A percentile compares a stretch with the other conserved stretches of the same genome.
phyloP scores from a whole-genome alignment of 2,888 invertebrate genomes.

The Latrodectus elegans region DNA sequence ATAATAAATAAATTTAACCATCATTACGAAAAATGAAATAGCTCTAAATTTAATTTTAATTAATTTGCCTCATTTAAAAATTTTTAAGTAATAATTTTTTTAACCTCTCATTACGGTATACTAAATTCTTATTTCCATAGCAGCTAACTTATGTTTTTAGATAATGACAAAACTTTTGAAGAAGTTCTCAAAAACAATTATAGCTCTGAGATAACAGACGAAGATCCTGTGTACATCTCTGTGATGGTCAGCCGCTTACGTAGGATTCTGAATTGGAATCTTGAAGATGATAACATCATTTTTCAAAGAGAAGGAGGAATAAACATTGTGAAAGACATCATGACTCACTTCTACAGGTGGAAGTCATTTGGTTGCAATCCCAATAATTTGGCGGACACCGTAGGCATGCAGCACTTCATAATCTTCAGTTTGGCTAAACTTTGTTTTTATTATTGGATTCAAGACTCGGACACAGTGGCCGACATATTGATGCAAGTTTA shows the following conservation, averaged over 20 bases:
- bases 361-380: background rate
- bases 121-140: background rate
- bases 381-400: constrained; percentile 6
- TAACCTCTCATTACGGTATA: too few relatives aligned
- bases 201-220: background rate
- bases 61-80: too few relatives aligned
- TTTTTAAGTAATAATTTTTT: too few relatives aligned
- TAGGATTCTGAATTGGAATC: constrained; percentile 40
- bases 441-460: constrained; percentile 50
- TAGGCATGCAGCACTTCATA: constrained; percentile 38
- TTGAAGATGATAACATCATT: constrained; percentile 5
- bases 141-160: constrained; percentile 11
- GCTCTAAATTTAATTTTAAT: too few relatives aligned
- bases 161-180: constrained; percentile 13
- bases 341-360: constrained; percentile 28
- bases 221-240: constrained; percentile 23
- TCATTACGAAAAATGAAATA: too few relatives aligned
- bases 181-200: constrained; percentile 12
- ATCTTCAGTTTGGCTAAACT: constrained; percentile 41
- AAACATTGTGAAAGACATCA: constrained; percentile 3
- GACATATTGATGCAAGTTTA: constrained; percentile 37
- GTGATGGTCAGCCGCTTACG: constrained; percentile 16
- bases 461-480: constrained; percentile 20
- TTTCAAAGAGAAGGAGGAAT: constrained; percentile 18
- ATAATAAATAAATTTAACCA: too few relatives aligned